A percentile compares a stretch with the other conserved stretches of the same genome.
Evolutionary conservation across 1,140 invertebrate genomes (phyloP).

Genomic region (Drosophila bipectinata): DNA sequence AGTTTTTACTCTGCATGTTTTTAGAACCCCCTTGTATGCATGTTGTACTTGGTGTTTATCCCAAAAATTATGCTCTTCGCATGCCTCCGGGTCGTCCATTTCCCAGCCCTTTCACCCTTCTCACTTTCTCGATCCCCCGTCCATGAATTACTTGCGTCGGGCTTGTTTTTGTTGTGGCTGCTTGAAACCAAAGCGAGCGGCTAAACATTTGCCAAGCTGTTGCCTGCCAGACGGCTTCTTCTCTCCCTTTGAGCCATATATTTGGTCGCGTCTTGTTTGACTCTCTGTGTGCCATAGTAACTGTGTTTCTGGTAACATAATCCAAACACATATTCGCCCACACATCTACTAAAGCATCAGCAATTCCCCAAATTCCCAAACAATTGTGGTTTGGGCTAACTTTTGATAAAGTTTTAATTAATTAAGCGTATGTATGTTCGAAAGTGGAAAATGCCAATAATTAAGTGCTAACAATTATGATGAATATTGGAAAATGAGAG

Average conservation of each 20-base stretch:
- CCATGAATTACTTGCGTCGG: slow-evolving; percentile 29
- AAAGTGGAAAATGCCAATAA: background rate
- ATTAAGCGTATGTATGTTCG: slow-evolving; percentile 39
- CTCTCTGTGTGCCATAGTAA: slow-evolving; percentile 25
- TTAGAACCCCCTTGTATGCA: slow-evolving; percentile 22
- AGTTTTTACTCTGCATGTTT: slow-evolving; percentile 14
- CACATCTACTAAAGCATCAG: background rate
- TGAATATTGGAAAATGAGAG: background rate
- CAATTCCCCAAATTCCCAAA: slow-evolving; percentile 17
- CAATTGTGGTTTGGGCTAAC: slow-evolving; percentile 23
- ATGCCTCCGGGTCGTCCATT: slow-evolving; percentile 38
- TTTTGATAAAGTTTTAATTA: slow-evolving; percentile 70
- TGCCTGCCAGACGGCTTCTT: slow-evolving; percentile 41
- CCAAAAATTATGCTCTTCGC: slow-evolving; percentile 72
- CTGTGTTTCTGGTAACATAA: slow-evolving; percentile 46
- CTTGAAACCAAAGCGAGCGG: slow-evolving; percentile 55
- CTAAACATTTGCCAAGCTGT: slow-evolving; percentile 72
- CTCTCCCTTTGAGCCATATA: slow-evolving; percentile 32
- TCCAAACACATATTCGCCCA: slow-evolving; percentile 7
- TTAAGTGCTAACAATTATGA: slow-evolving; percentile 3
- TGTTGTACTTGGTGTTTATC: slow-evolving; percentile 63
- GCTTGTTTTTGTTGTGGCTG: slow-evolving; percentile 20
- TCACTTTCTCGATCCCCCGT: slow-evolving; percentile 1
- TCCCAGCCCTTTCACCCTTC: background rate
- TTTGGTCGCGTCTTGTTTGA: slow-evolving; percentile 49